These are phyloP conservation scores for Scomber colias DNA, from an alignment of 2,113 vertebrate species.

Conservation along the genomic window DNA sequence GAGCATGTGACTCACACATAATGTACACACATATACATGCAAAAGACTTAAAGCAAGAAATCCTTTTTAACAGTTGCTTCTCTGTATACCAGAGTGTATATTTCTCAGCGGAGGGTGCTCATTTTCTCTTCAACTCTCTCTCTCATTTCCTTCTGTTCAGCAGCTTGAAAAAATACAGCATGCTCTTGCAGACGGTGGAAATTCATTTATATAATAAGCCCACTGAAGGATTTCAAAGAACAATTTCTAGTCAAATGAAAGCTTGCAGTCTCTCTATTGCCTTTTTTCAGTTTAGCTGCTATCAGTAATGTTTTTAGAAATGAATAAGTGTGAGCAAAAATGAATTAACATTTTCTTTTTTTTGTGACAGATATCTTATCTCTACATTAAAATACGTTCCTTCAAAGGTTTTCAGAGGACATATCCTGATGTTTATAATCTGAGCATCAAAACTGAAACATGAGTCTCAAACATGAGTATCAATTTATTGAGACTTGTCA, in stretches of 20 bases:
- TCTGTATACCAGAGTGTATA: constrained; percentile 42
- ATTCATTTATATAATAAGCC: constrained; percentile 48
- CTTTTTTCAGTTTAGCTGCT: no score
- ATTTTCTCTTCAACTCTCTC: constrained; percentile 58
- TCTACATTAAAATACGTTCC: no score
- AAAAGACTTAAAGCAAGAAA: constrained; percentile 20
- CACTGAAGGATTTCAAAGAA: constrained; percentile 32
- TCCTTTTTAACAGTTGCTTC: constrained; percentile 23
- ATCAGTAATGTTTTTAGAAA: no score
- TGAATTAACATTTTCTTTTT: no score
- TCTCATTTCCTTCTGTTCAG: constrained; percentile 46
- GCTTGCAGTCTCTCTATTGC: background rate
- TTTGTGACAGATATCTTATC: no score
- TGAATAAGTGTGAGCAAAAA: no score
- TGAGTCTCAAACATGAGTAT: background rate
- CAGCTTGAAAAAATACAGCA: constrained; percentile 41
- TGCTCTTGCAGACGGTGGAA: constrained; percentile 45
- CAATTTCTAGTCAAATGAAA: constrained; percentile 35
- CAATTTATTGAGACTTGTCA: no score
- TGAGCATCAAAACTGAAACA: background rate
- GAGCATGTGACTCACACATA: constrained; percentile 24
- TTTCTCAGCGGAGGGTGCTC: constrained; percentile 62
- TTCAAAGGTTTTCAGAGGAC: no score
- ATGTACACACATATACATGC: constrained; percentile 5
- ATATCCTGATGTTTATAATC: background rate